A percentile compares a stretch with the other conserved stretches of the same genome.
These are phyloP conservation scores for Muscicapa adusta DNA, from an alignment of 2,113 vertebrate species.

Conservation along the genomic window DNA sequence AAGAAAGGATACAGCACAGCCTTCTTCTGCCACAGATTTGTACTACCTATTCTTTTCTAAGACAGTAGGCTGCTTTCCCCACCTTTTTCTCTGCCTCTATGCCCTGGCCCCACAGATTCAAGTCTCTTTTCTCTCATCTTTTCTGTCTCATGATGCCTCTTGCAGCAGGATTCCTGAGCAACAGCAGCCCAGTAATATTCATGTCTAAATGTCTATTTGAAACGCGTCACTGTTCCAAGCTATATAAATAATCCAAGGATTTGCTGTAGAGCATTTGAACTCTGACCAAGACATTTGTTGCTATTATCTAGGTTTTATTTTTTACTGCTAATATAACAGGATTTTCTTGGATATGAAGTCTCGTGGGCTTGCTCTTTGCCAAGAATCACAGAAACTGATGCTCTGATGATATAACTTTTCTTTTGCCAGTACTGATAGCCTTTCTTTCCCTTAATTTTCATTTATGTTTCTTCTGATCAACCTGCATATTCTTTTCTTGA, in stretches of 20 bases:
- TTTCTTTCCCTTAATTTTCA: background rate
- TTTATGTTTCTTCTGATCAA: background rate
- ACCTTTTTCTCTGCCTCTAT: background rate
- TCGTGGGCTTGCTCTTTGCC: background rate
- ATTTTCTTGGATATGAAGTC: background rate
- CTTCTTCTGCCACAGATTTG: background rate
- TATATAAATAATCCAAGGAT: background rate
- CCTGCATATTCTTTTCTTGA: background rate
- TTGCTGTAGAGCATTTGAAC: background rate
- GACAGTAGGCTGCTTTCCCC: background rate
- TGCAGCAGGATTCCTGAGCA: background rate
- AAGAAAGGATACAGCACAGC: background rate
- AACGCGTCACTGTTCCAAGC: background rate
- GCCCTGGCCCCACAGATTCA: background rate
- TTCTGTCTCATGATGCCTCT: background rate
- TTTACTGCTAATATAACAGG: background rate
- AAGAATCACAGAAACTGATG: background rate
- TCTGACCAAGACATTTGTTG: background rate
- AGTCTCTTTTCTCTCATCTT: background rate
- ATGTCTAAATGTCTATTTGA: background rate
- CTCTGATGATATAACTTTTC: background rate
- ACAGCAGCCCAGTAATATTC: background rate
- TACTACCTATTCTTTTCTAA: background rate
- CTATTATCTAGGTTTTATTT: background rate
- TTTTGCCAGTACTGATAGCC: background rate